Evolutionary conservation across 2,888 invertebrate genomes (phyloP).

Genomic region (Actias luna): DNA sequence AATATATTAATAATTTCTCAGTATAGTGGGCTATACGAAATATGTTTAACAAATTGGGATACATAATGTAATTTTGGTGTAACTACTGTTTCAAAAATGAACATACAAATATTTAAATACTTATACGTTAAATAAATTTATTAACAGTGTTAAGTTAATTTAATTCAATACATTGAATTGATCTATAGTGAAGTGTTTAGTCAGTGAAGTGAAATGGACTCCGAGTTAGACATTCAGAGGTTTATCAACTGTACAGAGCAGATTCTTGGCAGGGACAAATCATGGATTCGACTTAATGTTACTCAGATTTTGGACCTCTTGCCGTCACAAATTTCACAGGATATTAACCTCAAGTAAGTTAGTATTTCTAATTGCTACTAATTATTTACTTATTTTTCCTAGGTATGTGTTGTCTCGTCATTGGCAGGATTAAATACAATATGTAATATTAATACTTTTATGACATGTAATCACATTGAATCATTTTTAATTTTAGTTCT

Average conservation of each 20-base stretch:
- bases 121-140: no score
- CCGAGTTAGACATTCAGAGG: constrained; percentile 65
- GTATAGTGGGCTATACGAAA: no score
- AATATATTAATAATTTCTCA: no score
- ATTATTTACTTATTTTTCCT: neutral
- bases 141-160: neutral
- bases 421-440: no score
- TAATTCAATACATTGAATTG: neutral
- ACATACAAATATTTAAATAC: neutral
- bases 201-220: constrained; percentile 58
- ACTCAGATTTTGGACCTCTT: constrained; percentile 67
- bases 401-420: no score
- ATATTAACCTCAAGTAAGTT: constrained; percentile 72
- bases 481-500: no score
- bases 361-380: neutral
- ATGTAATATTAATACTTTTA: no score
- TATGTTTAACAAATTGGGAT: no score
- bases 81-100: neutral
- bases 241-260: constrained; percentile 75
- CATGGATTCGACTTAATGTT: constrained; percentile 67
- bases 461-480: no score
- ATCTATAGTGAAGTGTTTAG: constrained; percentile 24
- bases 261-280: constrained; percentile 55
- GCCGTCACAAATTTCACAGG: constrained; percentile 62
- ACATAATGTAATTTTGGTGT: no score